Evolutionary conservation across 2,888 invertebrate species (phyloP).

Genomic region (Agrochola circellaris): DNA sequence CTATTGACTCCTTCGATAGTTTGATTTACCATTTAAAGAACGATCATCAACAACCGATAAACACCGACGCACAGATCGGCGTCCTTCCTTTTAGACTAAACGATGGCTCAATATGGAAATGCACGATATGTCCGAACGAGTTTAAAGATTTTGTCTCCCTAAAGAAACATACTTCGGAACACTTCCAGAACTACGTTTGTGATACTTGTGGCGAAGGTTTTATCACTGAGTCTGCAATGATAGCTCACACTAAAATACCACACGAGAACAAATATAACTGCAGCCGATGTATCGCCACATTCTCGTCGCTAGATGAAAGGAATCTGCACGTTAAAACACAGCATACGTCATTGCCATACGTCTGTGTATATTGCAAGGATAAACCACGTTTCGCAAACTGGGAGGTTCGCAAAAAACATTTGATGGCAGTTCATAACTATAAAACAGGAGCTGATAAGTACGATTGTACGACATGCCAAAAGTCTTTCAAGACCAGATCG

Average conservation of each 20-base stretch:
- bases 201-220: constrained; percentile 88
- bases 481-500: constrained; percentile 85
- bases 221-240: constrained; percentile 86
- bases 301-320: constrained; percentile 83
- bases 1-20: constrained; percentile 79
- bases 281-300: constrained; percentile 85
- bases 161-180: constrained; percentile 86
- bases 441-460: constrained; percentile 86
- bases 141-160: constrained; percentile 86
- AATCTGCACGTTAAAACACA: constrained; percentile 86
- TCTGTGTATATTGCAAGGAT: constrained; percentile 86
- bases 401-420: constrained; percentile 85
- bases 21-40: constrained; percentile 84
- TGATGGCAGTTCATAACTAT: constrained; percentile 86
- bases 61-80: constrained; percentile 83
- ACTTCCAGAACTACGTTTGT: constrained; percentile 88
- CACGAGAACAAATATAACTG: constrained; percentile 87
- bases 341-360: constrained; percentile 85
- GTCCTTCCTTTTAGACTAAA: constrained; percentile 84
- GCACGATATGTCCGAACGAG: constrained; percentile 85
- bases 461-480: constrained; percentile 85
- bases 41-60: constrained; percentile 84
- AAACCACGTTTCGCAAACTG: constrained; percentile 87
- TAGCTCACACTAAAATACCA: constrained; percentile 86
- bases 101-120: constrained; percentile 86